These are phyloP conservation scores for Netelia melanura DNA, from an alignment of 2,888 invertebrate species.

Conservation along the genomic window DNA sequence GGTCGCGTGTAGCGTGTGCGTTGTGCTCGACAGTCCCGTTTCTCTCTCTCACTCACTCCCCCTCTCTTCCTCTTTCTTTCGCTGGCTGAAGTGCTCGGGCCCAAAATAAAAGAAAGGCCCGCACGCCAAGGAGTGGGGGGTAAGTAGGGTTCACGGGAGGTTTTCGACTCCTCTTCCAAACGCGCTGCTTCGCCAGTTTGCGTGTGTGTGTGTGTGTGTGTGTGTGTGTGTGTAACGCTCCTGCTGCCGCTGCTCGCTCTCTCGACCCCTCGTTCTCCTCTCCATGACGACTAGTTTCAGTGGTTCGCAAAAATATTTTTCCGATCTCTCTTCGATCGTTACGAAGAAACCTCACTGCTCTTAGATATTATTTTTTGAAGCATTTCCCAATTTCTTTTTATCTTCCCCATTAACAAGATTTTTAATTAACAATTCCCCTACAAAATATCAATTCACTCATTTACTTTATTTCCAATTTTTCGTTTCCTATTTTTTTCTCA, in stretches of 20 bases:
- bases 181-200: slow-evolving; percentile 9
- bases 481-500: neutral
- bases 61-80: neutral
- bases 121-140: slow-evolving; percentile 79
- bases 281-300: slow-evolving; percentile 82
- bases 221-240: neutral
- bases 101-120: slow-evolving; percentile 76
- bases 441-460: neutral
- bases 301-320: slow-evolving; percentile 82
- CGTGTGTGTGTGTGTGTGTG: slow-evolving; percentile 24
- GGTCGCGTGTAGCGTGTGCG: slow-evolving; percentile 56
- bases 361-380: neutral
- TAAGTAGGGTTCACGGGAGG: slow-evolving; percentile 85
- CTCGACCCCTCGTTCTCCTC: slow-evolving; percentile 21
- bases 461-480: neutral
- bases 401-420: neutral
- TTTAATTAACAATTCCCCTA: neutral
- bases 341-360: neutral
- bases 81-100: slow-evolving; percentile 41
- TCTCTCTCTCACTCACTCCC: slow-evolving; percentile 4
- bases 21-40: slow-evolving; percentile 30
- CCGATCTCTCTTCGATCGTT: slow-evolving; percentile 17
- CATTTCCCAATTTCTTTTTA: neutral
- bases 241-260: slow-evolving; percentile 5
- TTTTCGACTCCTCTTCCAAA: slow-evolving; percentile 82